A percentile compares a stretch with the other conserved stretches of the same genome.
Evolutionary conservation across 2,888 invertebrate species (phyloP).

Genomic region (Tipula unca): DNA sequence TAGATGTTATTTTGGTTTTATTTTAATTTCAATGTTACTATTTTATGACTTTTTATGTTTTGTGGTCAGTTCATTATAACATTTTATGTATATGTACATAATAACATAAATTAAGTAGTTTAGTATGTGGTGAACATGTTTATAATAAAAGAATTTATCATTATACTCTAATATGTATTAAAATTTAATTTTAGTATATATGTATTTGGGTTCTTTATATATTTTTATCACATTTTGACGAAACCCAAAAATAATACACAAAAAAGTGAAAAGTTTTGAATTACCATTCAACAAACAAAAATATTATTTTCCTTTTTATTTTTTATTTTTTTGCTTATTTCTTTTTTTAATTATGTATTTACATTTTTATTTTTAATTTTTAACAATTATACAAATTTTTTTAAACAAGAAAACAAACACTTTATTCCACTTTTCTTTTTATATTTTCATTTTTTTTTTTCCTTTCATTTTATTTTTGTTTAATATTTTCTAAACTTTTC

Average conservation of each 20-base stretch:
- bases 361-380: background rate
- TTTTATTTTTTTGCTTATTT: background rate
- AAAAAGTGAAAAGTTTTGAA: background rate
- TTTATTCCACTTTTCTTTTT: background rate
- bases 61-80: background rate
- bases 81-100: too few relatives aligned
- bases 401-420: background rate
- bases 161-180: background rate
- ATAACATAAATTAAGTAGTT: background rate
- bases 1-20: background rate
- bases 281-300: conserved; percentile 14
- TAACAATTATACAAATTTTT: background rate
- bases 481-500: background rate
- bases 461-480: background rate
- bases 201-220: background rate
- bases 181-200: too few relatives aligned
- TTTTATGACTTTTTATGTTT: background rate
- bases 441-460: background rate
- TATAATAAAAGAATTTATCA: background rate
- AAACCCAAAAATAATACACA: background rate
- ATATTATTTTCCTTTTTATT: background rate
- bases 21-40: background rate
- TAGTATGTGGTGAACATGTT: background rate
- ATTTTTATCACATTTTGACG: background rate
- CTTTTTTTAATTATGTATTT: background rate